A percentile compares a stretch with the other conserved stretches of the same genome.
phyloP scores from a whole-genome alignment of 2,113 vertebrate genomes.

The Cichladusa arquata region DNA sequence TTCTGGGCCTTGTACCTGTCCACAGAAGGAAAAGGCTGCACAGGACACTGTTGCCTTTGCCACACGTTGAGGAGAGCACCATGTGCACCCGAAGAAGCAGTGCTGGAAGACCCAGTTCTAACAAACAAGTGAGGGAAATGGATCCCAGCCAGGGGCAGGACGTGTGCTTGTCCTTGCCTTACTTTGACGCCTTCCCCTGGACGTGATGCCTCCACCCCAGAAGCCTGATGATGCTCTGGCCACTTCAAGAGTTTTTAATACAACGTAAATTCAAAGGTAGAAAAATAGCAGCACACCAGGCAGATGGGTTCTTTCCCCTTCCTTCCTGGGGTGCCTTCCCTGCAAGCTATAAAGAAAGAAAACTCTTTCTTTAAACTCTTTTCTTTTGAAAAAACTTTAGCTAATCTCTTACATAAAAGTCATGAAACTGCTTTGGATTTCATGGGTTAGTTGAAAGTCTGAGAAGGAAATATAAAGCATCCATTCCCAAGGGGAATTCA shows the following conservation, averaged over 20 bases:
- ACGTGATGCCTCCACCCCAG: background rate
- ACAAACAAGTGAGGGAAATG: background rate
- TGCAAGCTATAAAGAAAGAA: background rate
- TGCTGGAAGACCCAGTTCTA: background rate
- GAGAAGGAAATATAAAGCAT: background rate
- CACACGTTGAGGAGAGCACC: rapidly evolving
- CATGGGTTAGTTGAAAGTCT: background rate
- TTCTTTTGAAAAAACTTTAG: background rate
- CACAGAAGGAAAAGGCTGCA: background rate
- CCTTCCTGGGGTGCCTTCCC: background rate
- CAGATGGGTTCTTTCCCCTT: background rate
- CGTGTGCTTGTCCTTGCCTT: background rate
- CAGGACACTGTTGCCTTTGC: background rate
- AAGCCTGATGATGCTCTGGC: background rate
- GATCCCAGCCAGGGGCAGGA: background rate
- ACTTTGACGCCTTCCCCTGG: background rate
- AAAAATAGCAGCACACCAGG: background rate
- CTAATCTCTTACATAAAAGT: background rate
- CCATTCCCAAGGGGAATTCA: background rate
- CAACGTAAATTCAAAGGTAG: background rate
- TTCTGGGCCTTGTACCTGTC: constrained; percentile 83
- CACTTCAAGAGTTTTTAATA: background rate
- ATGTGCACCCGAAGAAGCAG: rapidly evolving
- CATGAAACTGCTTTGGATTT: background rate
- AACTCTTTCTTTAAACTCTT: too few species aligned